These are phyloP conservation scores for Cephalopterus ornatus DNA, from an alignment of 2,113 vertebrate species.

Conservation along the genomic window DNA sequence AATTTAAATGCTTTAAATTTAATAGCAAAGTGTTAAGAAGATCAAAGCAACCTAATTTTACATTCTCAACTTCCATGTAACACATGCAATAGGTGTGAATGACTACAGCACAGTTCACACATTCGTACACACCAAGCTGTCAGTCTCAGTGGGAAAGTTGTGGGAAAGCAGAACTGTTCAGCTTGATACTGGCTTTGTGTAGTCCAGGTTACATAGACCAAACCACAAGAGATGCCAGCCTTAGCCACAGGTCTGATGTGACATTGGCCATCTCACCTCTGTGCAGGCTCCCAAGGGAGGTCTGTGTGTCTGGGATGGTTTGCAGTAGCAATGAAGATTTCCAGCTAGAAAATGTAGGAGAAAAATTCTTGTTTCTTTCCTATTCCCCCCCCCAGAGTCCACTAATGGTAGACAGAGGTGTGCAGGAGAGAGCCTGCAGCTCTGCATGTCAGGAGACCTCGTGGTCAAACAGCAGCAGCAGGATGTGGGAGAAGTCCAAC, in stretches of 20 bases:
- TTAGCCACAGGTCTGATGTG: not conserved
- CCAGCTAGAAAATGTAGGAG: not conserved
- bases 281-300: rapidly evolving
- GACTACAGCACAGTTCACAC: not conserved
- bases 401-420: rapidly evolving
- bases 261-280: not conserved
- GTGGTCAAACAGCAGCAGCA: not conserved
- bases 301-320: too few species aligned
- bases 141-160: not conserved
- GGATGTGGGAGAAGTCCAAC: not conserved
- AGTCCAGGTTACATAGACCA: not conserved
- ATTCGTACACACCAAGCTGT: not conserved
- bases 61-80: not conserved
- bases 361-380: not conserved
- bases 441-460: not conserved
- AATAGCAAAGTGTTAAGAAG: not conserved
- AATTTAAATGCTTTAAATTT: not conserved
- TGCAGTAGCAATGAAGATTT: not conserved
- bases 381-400: not conserved
- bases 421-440: not conserved
- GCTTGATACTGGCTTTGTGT: not conserved
- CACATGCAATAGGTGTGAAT: not conserved
- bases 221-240: not conserved
- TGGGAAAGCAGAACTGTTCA: not conserved
- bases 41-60: slow-evolving; percentile 17